Evolutionary conservation across 2,888 invertebrate species (phyloP), one percentile per base, ranked within the genome.

Genomic region (Aplocera efformata): DNA sequence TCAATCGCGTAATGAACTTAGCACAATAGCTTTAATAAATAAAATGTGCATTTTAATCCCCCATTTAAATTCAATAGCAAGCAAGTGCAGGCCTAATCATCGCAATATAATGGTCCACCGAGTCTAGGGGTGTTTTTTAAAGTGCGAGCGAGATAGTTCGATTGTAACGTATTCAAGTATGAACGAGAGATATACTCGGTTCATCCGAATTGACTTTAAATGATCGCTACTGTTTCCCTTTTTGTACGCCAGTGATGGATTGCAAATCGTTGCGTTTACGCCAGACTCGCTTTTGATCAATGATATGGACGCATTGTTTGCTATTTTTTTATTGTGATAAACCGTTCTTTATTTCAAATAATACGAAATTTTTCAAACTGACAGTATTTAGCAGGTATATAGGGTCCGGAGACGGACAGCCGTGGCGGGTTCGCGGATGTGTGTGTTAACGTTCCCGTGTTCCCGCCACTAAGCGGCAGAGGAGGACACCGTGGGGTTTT

Each of bases 31-130:
- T 77, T 79, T 84, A 83, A 86, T 83, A 84, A 82, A 84, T 84
- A 83, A 83, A 81, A 79, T 68, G 73, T 74, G 63, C 78, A 67
- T 78, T 79, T 76, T 85, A 85, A 86, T 86, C 85, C 83, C 82
- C 84, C 70, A 83, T 88, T 88, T 88, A 86, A 85, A 88, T 88
- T 86, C 84, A 88, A 86, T 88, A 74, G 77, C 68, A 66, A 56
- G 85, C 86, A 86, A 86, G 88, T 88, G 86, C 78, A 75, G 67
- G 71, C 66, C 80, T 86, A 88, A 88, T 88, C 86, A 86, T 88
- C 79, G 80, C 85, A 83, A 85, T 86, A 88, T 88, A 88, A 88
- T 84, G 86, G 79, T 71, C 65, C 81, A 67, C 59, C 69, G 81
- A 76, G 65, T 76, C 50, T 46, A 68, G 82, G 83, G 79, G 67